Conservation (phyloP, 1,140 invertebrate genomes). For the Zophobas morio region DNA sequence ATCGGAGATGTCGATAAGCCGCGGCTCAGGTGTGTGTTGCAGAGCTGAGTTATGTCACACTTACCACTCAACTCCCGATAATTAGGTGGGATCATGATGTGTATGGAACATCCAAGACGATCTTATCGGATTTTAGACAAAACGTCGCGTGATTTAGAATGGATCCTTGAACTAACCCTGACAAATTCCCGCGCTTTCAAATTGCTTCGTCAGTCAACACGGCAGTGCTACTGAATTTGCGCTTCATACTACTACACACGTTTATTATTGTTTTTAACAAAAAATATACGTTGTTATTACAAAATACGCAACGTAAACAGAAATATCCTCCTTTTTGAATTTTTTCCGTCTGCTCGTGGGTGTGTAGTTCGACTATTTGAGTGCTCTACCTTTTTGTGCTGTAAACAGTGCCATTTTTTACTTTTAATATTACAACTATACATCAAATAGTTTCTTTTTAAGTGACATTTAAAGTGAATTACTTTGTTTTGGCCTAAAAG, state of each 20-base stretch:
- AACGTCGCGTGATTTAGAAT: conserved; percentile 52
- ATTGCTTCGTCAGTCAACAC: background rate
- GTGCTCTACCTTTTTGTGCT: no score
- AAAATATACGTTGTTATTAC: no score
- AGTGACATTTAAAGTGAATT: background rate
- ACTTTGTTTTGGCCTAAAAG: background rate
- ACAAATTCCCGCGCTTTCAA: background rate
- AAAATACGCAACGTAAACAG: no score
- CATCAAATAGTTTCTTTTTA: background rate
- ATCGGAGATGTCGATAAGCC: conserved; percentile 57
- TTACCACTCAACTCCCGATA: conserved; percentile 53
- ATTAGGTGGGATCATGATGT: conserved; percentile 57
- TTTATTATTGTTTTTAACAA: no score
- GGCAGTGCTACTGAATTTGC: no score
- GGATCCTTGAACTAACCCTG: background rate
- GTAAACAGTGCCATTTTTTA: no score
- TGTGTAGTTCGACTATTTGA: no score
- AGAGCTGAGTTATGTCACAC: conserved; percentile 58
- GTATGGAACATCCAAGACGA: conserved; percentile 28
- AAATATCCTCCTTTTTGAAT: no score
- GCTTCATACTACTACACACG: no score
- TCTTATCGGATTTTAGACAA: conserved; percentile 53
- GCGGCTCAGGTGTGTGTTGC: conserved; percentile 53
- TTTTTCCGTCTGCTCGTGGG: no score
- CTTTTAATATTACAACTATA: background rate